These are phyloP conservation scores for Zapornia atra DNA, from an alignment of 2,113 vertebrate genomes.

Conservation along the genomic window DNA sequence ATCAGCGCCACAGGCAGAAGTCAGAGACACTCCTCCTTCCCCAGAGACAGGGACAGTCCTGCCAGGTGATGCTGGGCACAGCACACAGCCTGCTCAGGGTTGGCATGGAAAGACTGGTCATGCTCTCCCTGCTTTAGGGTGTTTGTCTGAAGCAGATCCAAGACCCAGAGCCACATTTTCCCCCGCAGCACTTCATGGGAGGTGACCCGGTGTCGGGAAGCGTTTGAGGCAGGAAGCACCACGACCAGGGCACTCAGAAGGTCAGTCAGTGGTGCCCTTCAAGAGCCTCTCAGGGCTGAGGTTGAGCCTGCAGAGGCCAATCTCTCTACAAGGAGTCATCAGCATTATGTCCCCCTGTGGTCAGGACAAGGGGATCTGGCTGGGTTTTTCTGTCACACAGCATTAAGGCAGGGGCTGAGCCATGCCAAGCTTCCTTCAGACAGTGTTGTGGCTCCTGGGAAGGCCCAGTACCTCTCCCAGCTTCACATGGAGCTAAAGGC, in stretches of 20 bases:
- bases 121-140: fast-evolving
- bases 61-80: fast-evolving
- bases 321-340: not conserved
- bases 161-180: fast-evolving
- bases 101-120: fast-evolving
- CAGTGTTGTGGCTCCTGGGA: not conserved
- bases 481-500: not conserved
- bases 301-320: not conserved
- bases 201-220: not conserved
- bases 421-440: not conserved
- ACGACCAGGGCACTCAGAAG: not conserved
- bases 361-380: not conserved
- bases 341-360: fast-evolving
- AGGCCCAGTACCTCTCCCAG: not conserved
- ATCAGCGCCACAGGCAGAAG: not conserved
- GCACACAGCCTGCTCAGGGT: not conserved
- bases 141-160: not conserved
- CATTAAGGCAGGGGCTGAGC: not conserved
- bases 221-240: not conserved
- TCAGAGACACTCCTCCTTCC: not conserved
- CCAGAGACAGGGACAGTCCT: not conserved
- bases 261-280: not conserved
- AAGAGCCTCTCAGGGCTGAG: not conserved
- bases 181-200: not conserved
- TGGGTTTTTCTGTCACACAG: not conserved